Conservation (phyloP, 1,140 invertebrate species). For the Saccostrea glomerata region DNA sequence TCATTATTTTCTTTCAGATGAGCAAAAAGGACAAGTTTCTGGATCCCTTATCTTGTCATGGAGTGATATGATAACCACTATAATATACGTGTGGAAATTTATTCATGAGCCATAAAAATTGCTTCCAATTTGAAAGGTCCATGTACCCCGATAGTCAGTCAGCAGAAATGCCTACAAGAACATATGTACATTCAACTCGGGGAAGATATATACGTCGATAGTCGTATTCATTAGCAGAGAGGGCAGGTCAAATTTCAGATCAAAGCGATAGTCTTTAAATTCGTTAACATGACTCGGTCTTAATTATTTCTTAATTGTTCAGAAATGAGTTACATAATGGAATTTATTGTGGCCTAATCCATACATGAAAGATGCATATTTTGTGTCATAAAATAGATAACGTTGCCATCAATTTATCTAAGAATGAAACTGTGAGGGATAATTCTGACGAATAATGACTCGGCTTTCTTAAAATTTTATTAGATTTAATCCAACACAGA, state of each 20-base stretch:
- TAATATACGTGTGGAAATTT: not conserved
- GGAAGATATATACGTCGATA: conserved; percentile 11
- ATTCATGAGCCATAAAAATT: not conserved
- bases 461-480: not conserved
- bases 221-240: not conserved
- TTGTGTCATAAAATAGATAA: not conserved
- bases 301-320: conserved; percentile 26
- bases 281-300: conserved; percentile 1
- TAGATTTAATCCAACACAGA: no score
- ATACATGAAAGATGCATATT: not conserved
- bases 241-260: conserved; percentile 16
- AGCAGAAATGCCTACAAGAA: not conserved
- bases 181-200: not conserved
- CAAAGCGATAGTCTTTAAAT: conserved; percentile 25
- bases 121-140: not conserved
- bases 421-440: not conserved
- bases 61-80: not conserved
- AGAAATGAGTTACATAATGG: conserved; percentile 19
- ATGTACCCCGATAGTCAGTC: not conserved
- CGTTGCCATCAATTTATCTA: not conserved
- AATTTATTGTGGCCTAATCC: not conserved
- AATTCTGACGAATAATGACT: not conserved
- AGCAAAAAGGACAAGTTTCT: not conserved
- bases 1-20: not conserved
- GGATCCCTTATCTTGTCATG: not conserved